Evolutionary conservation across 2,113 vertebrate genomes (phyloP).

Genomic region (Sigmodon hispidus): DNA sequence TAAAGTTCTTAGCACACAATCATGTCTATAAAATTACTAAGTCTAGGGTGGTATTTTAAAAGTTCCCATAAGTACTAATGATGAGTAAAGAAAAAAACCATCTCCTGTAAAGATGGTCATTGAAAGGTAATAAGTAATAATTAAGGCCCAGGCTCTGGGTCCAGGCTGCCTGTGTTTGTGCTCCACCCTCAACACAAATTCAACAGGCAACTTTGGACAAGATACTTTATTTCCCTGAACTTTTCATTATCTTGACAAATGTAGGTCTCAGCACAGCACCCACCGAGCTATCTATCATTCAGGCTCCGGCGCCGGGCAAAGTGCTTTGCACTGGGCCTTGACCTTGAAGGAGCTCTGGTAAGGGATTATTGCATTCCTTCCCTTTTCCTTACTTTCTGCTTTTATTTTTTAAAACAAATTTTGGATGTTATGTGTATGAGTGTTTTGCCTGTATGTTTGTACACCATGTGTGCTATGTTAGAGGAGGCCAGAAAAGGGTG

Average conservation of each 20-base stretch:
- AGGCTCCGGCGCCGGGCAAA: background rate
- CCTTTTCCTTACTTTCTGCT: background rate
- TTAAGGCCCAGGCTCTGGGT: background rate
- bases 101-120: background rate
- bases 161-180: background rate
- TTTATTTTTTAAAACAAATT: background rate
- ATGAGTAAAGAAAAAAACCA: background rate
- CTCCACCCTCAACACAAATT: background rate
- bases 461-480: background rate
- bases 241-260: background rate
- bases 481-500: background rate
- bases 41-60: background rate
- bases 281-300: background rate
- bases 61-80: background rate
- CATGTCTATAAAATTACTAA: constrained; percentile 5
- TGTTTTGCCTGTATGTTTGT: background rate
- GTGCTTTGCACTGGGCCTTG: background rate
- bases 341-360: background rate
- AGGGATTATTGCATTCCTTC: background rate
- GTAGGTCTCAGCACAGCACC: background rate
- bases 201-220: background rate
- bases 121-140: background rate
- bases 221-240: background rate
- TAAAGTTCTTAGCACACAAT: background rate
- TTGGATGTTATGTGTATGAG: background rate